Percentiles rank a stretch among this genome's conserved stretches.
phyloP scores from a whole-genome alignment of 37 sponge, comb jelly and placozoan species.

The Diacarnus erythraeanus region DNA sequence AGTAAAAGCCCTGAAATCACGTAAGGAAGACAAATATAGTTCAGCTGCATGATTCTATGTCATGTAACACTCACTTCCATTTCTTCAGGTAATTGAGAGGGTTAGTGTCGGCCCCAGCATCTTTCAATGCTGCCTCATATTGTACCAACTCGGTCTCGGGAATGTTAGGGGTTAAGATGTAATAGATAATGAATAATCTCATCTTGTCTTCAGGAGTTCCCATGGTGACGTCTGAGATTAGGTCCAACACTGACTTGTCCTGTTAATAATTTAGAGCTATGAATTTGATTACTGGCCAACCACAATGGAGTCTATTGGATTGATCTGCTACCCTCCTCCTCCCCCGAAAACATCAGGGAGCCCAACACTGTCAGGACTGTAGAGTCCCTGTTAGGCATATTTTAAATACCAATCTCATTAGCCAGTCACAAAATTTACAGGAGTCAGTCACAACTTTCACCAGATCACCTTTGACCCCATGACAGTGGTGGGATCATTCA shows the following conservation, averaged over 20 bases:
- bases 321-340: too few relatives aligned
- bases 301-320: too few relatives aligned
- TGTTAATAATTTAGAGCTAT: too few relatives aligned
- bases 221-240: slow-evolving; percentile 66
- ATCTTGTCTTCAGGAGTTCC: slow-evolving; percentile 92
- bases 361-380: too few relatives aligned
- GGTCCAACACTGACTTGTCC: slow-evolving; percentile 79
- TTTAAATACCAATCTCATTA: too few relatives aligned
- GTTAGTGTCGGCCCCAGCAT: slow-evolving; percentile 54
- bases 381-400: too few relatives aligned
- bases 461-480: too few relatives aligned
- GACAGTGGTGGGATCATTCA: too few relatives aligned
- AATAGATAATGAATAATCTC: slow-evolving; percentile 92
- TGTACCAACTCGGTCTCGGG: slow-evolving; percentile 67
- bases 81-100: slow-evolving; percentile 77
- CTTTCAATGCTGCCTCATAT: slow-evolving; percentile 59
- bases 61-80: slow-evolving; percentile 87
- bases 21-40: slow-evolving; percentile 1
- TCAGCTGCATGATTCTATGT: neutral
- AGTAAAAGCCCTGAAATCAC: slow-evolving; percentile 28
- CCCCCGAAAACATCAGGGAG: too few relatives aligned
- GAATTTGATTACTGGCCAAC: too few relatives aligned
- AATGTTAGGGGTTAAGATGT: slow-evolving; percentile 70
- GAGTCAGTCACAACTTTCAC: too few relatives aligned
- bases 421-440: too few relatives aligned